Base-by-base conservation (phyloP, 2,797 vertebrate genomes). In the Oreortyx pictus region DNA sequence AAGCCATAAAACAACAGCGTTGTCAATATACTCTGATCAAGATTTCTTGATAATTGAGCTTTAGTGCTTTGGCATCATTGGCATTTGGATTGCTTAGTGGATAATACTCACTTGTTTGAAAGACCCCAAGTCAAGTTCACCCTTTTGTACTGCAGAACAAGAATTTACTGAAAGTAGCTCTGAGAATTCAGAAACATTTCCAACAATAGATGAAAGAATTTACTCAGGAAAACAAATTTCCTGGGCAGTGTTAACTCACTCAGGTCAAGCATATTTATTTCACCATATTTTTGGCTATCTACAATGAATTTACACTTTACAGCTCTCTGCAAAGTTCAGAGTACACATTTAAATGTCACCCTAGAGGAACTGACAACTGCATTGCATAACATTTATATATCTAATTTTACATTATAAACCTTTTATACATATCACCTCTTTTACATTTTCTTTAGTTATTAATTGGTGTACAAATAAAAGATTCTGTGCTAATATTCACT, bases 1-100 rank as follows among this genome's bases (percentile, higher is more conserved):
- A 54, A 78, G 59, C 7, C n/a, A 10, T 4, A 59, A 9, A 27
- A 50, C 23, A 20, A 52, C 8, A 77, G 15, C 52, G 54, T 78
- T 80, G 84, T 90, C 92, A 88, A 81, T 82, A 90, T 47, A 57
- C n/a, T 77, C 72, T 86, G 73, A 90, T 89, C 41, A 70, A 89
- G n/a, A 82, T 81, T 93, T 59, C 56, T 60, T 81, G 39, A 86
- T 73, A 86, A 91, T 29, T 57, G 64, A 50, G 31, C 33, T 91
- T 86, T 73, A 62, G 52, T 9, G 33, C n/a, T n/a, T n/a, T n/a
- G n/a, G n/a, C n/a, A n/a, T n/a, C 54, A 14, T 43, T 92, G 47
- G 14, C 56, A 92, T 85, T 84, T 59, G 41, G 52, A 80, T 64
- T 57, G 31, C 41, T 39, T 52, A 50, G 50, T 39, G 74, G 75